These are phyloP conservation scores for Pogonophryne albipinna DNA, from an alignment of 2,797 vertebrate genomes.

Conservation along the genomic window DNA sequence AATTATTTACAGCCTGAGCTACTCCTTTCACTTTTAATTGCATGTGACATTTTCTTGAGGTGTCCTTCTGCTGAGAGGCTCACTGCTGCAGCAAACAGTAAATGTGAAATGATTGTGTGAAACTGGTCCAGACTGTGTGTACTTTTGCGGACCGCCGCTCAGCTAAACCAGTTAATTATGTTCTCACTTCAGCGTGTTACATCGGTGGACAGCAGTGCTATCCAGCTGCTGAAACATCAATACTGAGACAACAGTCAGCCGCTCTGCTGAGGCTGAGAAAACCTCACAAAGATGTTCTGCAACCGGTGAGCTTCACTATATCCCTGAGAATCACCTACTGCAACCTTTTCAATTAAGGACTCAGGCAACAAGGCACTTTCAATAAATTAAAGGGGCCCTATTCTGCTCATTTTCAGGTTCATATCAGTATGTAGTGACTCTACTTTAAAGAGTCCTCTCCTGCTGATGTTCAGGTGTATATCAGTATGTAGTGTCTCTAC, in stretches of 20 bases:
- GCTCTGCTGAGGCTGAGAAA: conserved; percentile 25
- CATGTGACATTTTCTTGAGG: conserved; percentile 82
- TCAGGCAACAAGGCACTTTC: conserved; percentile 1
- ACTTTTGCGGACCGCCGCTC: conserved; percentile 13
- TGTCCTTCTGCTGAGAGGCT: conserved; percentile 71
- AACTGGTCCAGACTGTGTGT: conserved; percentile 30
- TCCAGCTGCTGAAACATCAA: conserved; percentile 20
- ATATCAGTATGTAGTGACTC: too few relatives aligned
- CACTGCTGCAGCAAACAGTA: conserved; percentile 74
- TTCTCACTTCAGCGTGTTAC: conserved; percentile 30
- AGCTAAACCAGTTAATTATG: conserved; percentile 39
- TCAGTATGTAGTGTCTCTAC: too few relatives aligned
- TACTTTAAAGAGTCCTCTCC: too few relatives aligned
- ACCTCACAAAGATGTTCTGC: conserved; percentile 20
- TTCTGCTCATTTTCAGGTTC: too few relatives aligned
- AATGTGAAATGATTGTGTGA: conserved; percentile 66
- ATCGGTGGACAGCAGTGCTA: conserved; percentile 11
- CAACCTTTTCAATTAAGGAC: not conserved
- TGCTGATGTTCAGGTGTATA: too few relatives aligned
- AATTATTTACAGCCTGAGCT: conserved; percentile 81
- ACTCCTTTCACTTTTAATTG: conserved; percentile 81
- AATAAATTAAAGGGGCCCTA: not conserved
- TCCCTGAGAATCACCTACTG: conserved; percentile 11
- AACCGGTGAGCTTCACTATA: not conserved
- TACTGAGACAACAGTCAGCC: conserved; percentile 13